Conservation (phyloP, 2,888 invertebrate genomes). For the Hesperia comma region DNA sequence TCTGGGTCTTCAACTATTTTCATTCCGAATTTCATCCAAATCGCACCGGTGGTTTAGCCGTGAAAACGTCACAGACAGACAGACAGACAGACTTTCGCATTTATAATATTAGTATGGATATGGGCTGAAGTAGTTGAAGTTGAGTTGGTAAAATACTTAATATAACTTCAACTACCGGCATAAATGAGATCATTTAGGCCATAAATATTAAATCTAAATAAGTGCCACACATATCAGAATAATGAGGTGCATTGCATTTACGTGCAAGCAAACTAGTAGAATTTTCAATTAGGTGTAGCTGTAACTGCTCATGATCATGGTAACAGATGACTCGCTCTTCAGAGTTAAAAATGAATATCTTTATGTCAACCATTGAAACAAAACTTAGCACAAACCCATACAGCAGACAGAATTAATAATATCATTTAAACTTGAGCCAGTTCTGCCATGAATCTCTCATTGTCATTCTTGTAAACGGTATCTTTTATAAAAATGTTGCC, state of each 20-base stretch:
- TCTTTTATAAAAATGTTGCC: constrained; percentile 58
- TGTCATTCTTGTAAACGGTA: constrained; percentile 40
- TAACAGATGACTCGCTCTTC: too few species aligned
- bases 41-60: too few species aligned
- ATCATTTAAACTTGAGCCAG: constrained; percentile 60
- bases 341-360: neutral
- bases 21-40: too few species aligned
- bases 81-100: too few species aligned
- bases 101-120: too few species aligned
- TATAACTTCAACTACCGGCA: neutral
- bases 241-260: neutral
- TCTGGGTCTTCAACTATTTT: too few species aligned
- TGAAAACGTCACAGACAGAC: too few species aligned
- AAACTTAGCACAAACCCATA: neutral
- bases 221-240: neutral
- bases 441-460: constrained; percentile 53
- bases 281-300: neutral
- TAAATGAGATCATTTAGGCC: constrained; percentile 12
- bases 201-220: neutral
- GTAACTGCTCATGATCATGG: neutral
- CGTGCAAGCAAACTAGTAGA: neutral
- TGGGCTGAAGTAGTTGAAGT: too few species aligned
- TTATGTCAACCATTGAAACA: neutral
- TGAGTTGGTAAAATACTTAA: neutral
- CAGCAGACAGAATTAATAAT: neutral